A percentile compares a stretch with the other conserved stretches of the same genome.
phyloP scores from a whole-genome alignment of 2,888 invertebrate genomes.

The Timema cristinae region DNA sequence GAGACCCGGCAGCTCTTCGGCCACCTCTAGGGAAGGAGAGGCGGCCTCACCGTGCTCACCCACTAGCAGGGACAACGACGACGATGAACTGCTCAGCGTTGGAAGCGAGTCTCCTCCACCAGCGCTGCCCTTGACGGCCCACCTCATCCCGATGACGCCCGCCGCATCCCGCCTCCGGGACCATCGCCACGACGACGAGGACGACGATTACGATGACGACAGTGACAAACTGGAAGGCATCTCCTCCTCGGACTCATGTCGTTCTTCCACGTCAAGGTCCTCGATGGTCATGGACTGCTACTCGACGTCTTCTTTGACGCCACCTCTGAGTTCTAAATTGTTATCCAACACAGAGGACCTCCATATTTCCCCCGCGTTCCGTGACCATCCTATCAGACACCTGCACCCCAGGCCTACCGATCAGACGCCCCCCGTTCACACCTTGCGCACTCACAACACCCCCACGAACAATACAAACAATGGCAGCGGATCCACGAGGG shows the following conservation, averaged over 20 bases:
- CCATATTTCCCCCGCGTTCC: neutral
- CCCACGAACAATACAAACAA: constrained; percentile 3
- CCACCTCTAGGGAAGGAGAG: neutral
- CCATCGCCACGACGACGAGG: neutral
- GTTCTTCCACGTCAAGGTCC: constrained; percentile 26
- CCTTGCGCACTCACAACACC: neutral
- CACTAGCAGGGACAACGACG: constrained; percentile 19
- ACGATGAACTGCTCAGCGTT: constrained; percentile 33
- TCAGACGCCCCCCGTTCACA: neutral
- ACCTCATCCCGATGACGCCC: constrained; percentile 17
- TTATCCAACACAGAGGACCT: neutral
- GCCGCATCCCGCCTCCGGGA: neutral
- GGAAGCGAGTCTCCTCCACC: constrained; percentile 31
- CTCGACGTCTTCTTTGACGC: constrained; percentile 15
- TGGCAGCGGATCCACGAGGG: constrained; percentile 29
- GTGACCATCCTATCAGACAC: neutral
- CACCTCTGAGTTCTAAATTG: constrained; percentile 6
- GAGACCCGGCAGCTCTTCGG: neutral
- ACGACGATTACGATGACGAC: constrained; percentile 15
- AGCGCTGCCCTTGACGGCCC: constrained; percentile 20
- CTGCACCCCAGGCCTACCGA: neutral
- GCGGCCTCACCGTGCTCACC: neutral
- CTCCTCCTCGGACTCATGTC: constrained; percentile 22
- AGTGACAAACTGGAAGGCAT: constrained; percentile 13
- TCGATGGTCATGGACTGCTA: constrained; percentile 21